Evolutionary conservation across 2,797 vertebrate species (phyloP).

Genomic region (Balearica regulorum): DNA sequence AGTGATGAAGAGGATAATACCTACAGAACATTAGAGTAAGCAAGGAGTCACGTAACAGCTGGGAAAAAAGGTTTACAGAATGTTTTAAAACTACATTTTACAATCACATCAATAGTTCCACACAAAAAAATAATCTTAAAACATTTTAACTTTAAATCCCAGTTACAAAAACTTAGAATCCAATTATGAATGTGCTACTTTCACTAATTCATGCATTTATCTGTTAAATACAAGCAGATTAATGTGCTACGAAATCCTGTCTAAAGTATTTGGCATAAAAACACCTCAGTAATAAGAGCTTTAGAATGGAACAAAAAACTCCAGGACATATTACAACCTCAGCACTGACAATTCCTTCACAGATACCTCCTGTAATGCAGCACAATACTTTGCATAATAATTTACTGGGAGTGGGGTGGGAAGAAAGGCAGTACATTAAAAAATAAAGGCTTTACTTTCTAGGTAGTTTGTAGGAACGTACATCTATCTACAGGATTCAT

Average conservation of each 20-base stretch:
- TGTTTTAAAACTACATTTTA: neutral
- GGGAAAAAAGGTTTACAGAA: neutral
- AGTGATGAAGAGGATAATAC: neutral
- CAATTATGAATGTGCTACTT: conserved; percentile 26
- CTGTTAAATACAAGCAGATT: conserved; percentile 32
- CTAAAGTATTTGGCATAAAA: neutral
- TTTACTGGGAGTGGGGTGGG: neutral
- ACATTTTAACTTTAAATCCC: neutral
- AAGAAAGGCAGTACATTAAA: neutral
- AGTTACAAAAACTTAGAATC: neutral
- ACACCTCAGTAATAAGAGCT: neutral
- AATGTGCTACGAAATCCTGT: neutral
- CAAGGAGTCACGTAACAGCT: neutral
- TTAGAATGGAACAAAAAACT: neutral
- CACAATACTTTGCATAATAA: neutral
- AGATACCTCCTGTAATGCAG: neutral
- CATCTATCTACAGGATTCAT: neutral
- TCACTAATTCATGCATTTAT: conserved; percentile 16
- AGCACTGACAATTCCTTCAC: neutral
- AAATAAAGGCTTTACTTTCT: neutral
- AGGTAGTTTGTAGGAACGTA: neutral
- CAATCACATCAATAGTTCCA: neutral
- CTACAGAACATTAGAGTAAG: neutral
- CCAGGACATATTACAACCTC: neutral
- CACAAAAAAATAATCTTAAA: neutral